Base-by-base conservation (phyloP, 2,797 vertebrate species). In the Megalops cyprinoides region DNA sequence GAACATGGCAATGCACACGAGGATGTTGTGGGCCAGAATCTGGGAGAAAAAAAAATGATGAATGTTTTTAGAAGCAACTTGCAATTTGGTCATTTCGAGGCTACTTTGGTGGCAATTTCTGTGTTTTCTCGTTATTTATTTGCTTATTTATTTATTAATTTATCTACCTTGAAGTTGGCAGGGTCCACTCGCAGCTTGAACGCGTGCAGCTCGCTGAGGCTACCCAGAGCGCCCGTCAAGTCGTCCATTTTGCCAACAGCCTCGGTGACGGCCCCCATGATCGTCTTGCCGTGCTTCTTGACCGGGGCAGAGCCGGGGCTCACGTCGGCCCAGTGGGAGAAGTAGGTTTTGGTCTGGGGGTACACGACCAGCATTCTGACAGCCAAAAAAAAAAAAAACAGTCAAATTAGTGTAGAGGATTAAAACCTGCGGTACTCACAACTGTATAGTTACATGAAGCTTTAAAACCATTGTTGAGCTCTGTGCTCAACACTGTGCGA, bases 111-210 rank as follows among this genome's bases (percentile, higher is more conserved):
- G n/a, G n/a, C n/a, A n/a, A n/a, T n/a, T n/a, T n/a, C n/a, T n/a
- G n/a, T n/a, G n/a, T n/a, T n/a, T n/a, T n/a, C n/a, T n/a, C n/a
- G n/a, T n/a, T n/a, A n/a, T n/a, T n/a, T n/a, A n/a, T n/a, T n/a
- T n/a, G n/a, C n/a, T n/a, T n/a, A n/a, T n/a, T n/a, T n/a, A n/a
- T n/a, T n/a, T n/a, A n/a, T n/a, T n/a, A n/a, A n/a, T n/a, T n/a
- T n/a, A n/a, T n/a, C n/a, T 85, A 96, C 96, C 93, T 94, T 96
- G 91, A 97, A 98, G 91, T 97, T 97, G 65, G 93, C 89, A 0
- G 95, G 96, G 74, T 97, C 96, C 86, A 98, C 91, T 4, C 94
- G 92, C 85, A 98, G 95, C 79, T 93, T 92, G 79, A 90, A 94
- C 82, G 95, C 93, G 0, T 98, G 97, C 88, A 96, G 94, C 85